A percentile compares a stretch with the other conserved stretches of the same genome.
These are phyloP conservation scores for Mesembrinibis cayennensis DNA, from an alignment of 2,113 vertebrate genomes.

Conservation along the genomic window DNA sequence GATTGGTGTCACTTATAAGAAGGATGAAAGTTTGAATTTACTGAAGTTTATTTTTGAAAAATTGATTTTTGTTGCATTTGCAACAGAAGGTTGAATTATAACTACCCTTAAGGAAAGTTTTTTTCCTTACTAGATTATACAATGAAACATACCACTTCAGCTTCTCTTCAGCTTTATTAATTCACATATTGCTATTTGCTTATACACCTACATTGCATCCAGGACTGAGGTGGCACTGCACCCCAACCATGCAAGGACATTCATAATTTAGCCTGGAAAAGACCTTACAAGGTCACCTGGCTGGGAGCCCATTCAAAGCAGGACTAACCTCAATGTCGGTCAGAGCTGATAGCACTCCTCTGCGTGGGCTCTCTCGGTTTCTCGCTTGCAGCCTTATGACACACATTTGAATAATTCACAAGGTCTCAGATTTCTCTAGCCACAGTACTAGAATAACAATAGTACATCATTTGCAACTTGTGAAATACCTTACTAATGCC, in stretches of 20 bases:
- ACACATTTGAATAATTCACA: conserved; percentile 45
- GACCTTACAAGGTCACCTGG: conserved; percentile 30
- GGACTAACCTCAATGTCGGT: not conserved
- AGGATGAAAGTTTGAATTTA: not conserved
- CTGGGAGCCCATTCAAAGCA: conserved; percentile 12
- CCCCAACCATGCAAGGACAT: not conserved
- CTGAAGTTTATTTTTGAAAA: not conserved
- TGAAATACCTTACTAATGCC: not conserved
- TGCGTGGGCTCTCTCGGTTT: not conserved
- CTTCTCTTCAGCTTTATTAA: not conserved
- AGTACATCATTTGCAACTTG: not conserved
- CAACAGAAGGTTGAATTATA: not conserved
- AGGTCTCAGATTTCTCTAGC: conserved; percentile 22
- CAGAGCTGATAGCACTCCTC: not conserved
- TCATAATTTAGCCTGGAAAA: conserved; percentile 24
- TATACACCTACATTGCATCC: not conserved
- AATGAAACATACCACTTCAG: not conserved
- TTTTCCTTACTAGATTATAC: not conserved
- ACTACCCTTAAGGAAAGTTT: not conserved
- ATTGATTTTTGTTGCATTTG: not conserved
- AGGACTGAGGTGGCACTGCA: not conserved
- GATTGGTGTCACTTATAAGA: not conserved
- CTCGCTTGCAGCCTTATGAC: not conserved
- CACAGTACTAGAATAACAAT: not conserved
- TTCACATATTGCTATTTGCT: not conserved